Base-by-base conservation (phyloP, 2,797 vertebrate species). In the Sarcophilus harrisii region DNA sequence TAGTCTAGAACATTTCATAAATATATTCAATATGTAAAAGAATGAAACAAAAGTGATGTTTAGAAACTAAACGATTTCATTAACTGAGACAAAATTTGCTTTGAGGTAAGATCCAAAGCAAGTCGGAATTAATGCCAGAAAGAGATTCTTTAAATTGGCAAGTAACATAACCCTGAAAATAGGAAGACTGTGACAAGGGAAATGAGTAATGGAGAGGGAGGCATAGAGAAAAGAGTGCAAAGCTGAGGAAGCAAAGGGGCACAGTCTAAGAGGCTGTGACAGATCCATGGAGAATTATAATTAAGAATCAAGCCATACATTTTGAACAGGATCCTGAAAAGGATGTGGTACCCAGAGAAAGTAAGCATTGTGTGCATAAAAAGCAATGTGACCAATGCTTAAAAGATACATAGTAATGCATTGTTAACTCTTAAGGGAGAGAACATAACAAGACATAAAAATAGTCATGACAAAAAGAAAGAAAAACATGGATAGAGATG, bases 191-290 rank as follows among this genome's bases (percentile, higher is more conserved):
- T 90, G 91, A 95, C 95, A 95, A 94, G 91, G 90, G 59, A 96
- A 93, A 93, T 97, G 97, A 97, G 95, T 96, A 95, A 96, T 38
- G 95, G 94, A 54, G 95, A 96, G 29, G 24, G 94, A 92, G 92
- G 91, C 73, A 4, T 0, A 27, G 60, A 58, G 92, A 97, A 93
- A 89, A 24, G 81, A 93, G 13, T n/a, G 60, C 93, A 95, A 93
- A 94, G 92, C 95, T 81, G 96, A 97, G 45, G 52, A 90, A 95
- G 94, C 94, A 18, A 73, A 94, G 96, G 95, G 66, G 62, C 95
- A 96, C 45, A 92, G 58, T 29, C 91, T 94, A 52, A 92, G 94
- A 29, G 60, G 93, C 94, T 96, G 27, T 58, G 95, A 94, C 57
- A 96, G 89, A 93, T 58, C 94, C 92, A 52, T 0, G 18, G 95